phyloP scores from a whole-genome alignment of 2,888 invertebrate genomes.

The Onchidella celtica region DNA sequence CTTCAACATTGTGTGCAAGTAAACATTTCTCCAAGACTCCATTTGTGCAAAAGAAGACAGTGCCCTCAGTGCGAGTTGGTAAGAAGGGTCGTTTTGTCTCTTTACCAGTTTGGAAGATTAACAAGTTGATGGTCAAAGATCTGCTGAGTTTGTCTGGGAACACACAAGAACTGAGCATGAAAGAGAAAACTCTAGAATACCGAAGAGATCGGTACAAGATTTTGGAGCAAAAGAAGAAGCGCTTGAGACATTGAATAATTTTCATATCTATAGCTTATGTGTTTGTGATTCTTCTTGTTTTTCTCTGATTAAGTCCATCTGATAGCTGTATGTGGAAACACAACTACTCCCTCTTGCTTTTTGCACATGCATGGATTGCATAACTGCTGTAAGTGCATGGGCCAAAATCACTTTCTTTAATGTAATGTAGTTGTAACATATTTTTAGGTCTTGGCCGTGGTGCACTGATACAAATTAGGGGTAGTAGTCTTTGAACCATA shows the following conservation, averaged over 20 bases:
- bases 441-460: too few relatives aligned
- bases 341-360: too few relatives aligned
- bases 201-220: constrained; percentile 18
- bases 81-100: constrained; percentile 24
- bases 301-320: neutral
- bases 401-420: too few relatives aligned
- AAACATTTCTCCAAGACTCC: too few relatives aligned
- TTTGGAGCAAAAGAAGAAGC: constrained; percentile 21
- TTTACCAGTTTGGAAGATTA: constrained; percentile 14
- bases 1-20: too few relatives aligned
- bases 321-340: too few relatives aligned
- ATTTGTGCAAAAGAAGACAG: too few relatives aligned
- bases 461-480: too few relatives aligned
- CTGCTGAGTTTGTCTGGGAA: constrained; percentile 31
- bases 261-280: neutral
- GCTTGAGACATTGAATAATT: constrained; percentile 12
- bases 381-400: too few relatives aligned
- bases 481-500: too few relatives aligned
- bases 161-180: constrained; percentile 19
- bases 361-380: too few relatives aligned
- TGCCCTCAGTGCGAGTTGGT: constrained; percentile 10
- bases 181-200: constrained; percentile 8
- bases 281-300: neutral
- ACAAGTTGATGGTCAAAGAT: constrained; percentile 34
- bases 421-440: too few relatives aligned